Evolutionary conservation across 2,888 invertebrate species (phyloP).

Genomic region (Rotaria magnacalcarata): DNA sequence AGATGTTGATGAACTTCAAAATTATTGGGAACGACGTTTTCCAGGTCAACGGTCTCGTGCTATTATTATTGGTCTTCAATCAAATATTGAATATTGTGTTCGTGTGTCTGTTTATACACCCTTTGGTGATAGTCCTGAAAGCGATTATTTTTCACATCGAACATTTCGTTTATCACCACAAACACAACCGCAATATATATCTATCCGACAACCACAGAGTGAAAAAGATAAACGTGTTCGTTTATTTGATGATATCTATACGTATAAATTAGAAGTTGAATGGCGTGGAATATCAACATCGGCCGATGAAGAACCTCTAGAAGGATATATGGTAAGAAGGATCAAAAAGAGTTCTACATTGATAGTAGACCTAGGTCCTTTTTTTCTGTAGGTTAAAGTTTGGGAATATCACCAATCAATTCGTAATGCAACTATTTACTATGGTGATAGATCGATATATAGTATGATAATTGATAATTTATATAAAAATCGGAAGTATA

Average conservation of each 20-base stretch:
- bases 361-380: too few species aligned
- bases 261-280: slow-evolving; percentile 40
- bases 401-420: slow-evolving; percentile 46
- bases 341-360: too few species aligned
- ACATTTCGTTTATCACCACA: slow-evolving; percentile 46
- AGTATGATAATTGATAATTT: slow-evolving; percentile 42
- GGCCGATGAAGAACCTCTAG: slow-evolving; percentile 46
- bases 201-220: slow-evolving; percentile 38
- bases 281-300: slow-evolving; percentile 44
- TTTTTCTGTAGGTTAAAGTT: slow-evolving; percentile 40
- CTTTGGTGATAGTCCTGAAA: slow-evolving; percentile 44
- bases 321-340: slow-evolving; percentile 38
- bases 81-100: slow-evolving; percentile 39
- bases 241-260: slow-evolving; percentile 35
- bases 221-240: slow-evolving; percentile 36
- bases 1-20: slow-evolving; percentile 36
- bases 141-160: slow-evolving; percentile 40
- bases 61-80: slow-evolving; percentile 43
- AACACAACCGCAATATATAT: slow-evolving; percentile 40
- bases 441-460: slow-evolving; percentile 12
- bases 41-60: slow-evolving; percentile 42
- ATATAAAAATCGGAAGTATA: slow-evolving; percentile 45
- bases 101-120: slow-evolving; percentile 45
- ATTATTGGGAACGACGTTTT: slow-evolving; percentile 46
- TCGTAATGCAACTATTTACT: slow-evolving; percentile 45